Conservation (phyloP, 2,113 vertebrate species). For the Talpa occidentalis region DNA sequence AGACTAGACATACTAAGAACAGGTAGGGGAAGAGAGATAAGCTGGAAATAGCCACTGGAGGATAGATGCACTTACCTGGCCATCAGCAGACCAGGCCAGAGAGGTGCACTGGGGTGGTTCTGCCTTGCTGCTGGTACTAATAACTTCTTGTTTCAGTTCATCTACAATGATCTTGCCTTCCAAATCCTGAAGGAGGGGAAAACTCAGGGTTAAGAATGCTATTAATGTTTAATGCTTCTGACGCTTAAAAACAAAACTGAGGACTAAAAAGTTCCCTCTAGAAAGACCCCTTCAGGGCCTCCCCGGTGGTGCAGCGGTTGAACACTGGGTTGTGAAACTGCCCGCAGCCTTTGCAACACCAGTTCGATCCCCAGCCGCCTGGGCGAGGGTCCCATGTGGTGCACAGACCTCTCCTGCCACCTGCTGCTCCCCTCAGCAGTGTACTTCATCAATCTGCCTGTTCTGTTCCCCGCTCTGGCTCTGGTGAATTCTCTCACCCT, state of each 20-base stretch:
- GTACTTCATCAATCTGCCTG: too few relatives aligned
- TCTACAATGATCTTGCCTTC: slow-evolving; percentile 99
- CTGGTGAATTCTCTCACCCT: too few relatives aligned
- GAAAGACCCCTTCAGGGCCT: too few relatives aligned
- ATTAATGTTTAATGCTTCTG: background rate
- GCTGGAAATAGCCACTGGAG: background rate
- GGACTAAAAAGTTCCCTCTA: accelerated
- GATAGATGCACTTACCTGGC: slow-evolving; percentile 89
- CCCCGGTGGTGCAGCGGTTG: too few relatives aligned
- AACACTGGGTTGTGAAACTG: too few relatives aligned
- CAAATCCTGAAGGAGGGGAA: slow-evolving; percentile 88
- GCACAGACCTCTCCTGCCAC: too few relatives aligned
- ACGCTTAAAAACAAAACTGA: background rate
- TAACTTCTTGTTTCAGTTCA: slow-evolving; percentile 97
- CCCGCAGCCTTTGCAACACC: too few relatives aligned
- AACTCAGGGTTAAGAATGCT: background rate
- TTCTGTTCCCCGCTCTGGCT: too few relatives aligned
- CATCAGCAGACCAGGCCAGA: slow-evolving; percentile 98
- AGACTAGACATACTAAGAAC: background rate
- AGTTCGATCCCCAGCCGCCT: too few relatives aligned
- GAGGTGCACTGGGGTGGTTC: slow-evolving; percentile 96
- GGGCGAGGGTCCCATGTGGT: too few relatives aligned
- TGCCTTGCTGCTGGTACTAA: slow-evolving; percentile 98
- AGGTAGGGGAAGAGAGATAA: background rate
- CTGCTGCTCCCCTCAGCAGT: too few relatives aligned